Conservation (phyloP, 2,113 vertebrate genomes). For the Anoplopoma fimbria region DNA sequence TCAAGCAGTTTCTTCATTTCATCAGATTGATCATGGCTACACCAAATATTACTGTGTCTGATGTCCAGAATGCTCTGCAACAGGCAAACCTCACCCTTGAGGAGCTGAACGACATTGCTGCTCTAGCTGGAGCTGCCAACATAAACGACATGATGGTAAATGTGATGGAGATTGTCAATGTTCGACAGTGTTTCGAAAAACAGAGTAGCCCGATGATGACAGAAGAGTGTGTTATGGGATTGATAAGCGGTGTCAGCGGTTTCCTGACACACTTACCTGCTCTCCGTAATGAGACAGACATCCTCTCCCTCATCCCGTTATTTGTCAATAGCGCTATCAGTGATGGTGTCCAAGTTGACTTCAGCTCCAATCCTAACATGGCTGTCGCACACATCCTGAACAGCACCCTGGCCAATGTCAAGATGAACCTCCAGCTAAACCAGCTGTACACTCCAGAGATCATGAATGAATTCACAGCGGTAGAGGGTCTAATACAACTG, state of each 20-base stretch:
- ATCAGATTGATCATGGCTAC: slow-evolving; percentile 59
- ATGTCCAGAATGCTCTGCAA: slow-evolving; percentile 68
- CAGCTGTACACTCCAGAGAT: slow-evolving; percentile 68
- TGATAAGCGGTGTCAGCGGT: slow-evolving; percentile 55
- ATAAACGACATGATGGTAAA: slow-evolving; percentile 60
- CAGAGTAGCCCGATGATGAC: slow-evolving; percentile 35
- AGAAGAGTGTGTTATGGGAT: slow-evolving; percentile 62
- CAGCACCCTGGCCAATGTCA: slow-evolving; percentile 65
- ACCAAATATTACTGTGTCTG: slow-evolving; percentile 60
- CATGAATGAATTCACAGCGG: slow-evolving; percentile 71
- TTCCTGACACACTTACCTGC: slow-evolving; percentile 68
- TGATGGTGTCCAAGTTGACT: slow-evolving; percentile 37
- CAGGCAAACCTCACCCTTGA: slow-evolving; percentile 73
- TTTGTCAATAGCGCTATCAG: slow-evolving; percentile 56
- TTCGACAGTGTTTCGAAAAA: slow-evolving; percentile 68
- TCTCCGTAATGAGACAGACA: slow-evolving; percentile 49
- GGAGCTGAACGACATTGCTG: slow-evolving; percentile 65
- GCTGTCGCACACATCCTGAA: slow-evolving; percentile 47
- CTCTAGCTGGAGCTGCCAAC: slow-evolving; percentile 53
- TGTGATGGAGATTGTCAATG: slow-evolving; percentile 54
- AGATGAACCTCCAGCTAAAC: slow-evolving; percentile 68
- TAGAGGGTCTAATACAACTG: slow-evolving; percentile 75
- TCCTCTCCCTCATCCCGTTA: slow-evolving; percentile 62
- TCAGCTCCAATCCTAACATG: slow-evolving; percentile 36
- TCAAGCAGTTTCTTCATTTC: slow-evolving; percentile 66